Base-by-base conservation (phyloP, 2,113 vertebrate genomes). In the Phylloscopus whistleri region DNA sequence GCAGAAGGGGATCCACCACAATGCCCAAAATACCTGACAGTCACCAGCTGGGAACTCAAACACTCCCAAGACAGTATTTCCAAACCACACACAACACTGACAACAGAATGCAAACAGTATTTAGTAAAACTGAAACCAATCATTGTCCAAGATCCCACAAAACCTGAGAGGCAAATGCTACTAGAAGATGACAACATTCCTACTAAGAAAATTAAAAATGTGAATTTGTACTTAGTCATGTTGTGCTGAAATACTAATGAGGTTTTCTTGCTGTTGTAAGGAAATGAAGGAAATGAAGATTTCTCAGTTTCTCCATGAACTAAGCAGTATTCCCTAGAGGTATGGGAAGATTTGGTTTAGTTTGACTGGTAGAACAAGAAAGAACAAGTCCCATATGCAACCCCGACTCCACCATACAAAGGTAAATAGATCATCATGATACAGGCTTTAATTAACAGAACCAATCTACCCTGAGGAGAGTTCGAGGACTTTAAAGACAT, bases 361-460 rank as follows among this genome's bases (percentile, higher is more conserved):
- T 75, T 89, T n/a, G 44, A 90, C 66, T 49, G 63, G 68, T 52
- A 93, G n/a, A 78, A 85, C 80, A 96, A 84, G 90, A 87, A 90
- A 82, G 44, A 66, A 68, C 46, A 44, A 84, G 84, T 68, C 83
- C 17, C 49, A 48, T 11, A 46, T 0, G 4, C 66, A 94, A 67
- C 14, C 39, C 70, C 37, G 95, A 23, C 62, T 84, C 55, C 51
- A 67, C 27, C 59, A 62, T 9, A 43, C 33, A 87, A 74, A 82
- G 37, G 35, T 30, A 92, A 62, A 81, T 7, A 75, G 72, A 94
- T 68, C n/a, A 35, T 75, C 28, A 21, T 10, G 49, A 68, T 87
- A 68, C 14, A 51, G 23, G 12, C 46, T 74, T 81, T 82, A 89
- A 84, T 91, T 91, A 92, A 70, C 51, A 94, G 77, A 89, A 79